Conservation (phyloP, 2,113 vertebrate species). For the Synodontis membranacea region DNA sequence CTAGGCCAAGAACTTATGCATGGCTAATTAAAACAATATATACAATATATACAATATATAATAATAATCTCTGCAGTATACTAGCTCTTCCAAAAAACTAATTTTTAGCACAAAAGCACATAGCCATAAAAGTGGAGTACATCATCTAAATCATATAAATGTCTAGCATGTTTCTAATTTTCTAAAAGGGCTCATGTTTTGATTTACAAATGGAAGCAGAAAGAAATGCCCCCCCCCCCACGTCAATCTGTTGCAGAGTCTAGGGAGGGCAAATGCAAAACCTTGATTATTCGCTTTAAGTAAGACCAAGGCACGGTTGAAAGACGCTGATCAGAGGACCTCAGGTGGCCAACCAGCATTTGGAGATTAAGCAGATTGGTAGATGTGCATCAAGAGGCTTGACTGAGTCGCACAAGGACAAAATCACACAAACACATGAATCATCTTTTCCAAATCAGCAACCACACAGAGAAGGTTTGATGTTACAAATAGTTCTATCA, state of each 20-base stretch:
- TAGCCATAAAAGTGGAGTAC: neutral
- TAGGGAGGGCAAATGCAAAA: neutral
- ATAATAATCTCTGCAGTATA: neutral
- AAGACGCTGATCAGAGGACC: neutral
- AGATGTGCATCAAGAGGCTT: neutral
- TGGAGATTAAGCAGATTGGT: conserved; percentile 14
- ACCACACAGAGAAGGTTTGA: neutral
- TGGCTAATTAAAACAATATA: no score
- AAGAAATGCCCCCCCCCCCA: neutral
- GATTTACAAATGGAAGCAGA: neutral
- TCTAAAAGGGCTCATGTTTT: conserved; percentile 5
- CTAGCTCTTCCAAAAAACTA: neutral
- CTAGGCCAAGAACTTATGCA: no score
- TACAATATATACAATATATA: neutral
- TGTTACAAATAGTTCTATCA: neutral
- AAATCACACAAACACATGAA: neutral
- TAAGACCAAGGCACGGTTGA: neutral
- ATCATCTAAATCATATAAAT: neutral
- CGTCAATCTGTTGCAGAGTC: neutral
- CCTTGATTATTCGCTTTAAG: neutral
- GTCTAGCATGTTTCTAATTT: neutral
- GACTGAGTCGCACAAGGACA: neutral
- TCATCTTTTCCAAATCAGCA: conserved; percentile 12
- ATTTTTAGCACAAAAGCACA: neutral
- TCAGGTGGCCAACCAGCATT: neutral